Base-by-base conservation (phyloP, 2,888 invertebrate genomes). In the Sepiola atlantica region DNA sequence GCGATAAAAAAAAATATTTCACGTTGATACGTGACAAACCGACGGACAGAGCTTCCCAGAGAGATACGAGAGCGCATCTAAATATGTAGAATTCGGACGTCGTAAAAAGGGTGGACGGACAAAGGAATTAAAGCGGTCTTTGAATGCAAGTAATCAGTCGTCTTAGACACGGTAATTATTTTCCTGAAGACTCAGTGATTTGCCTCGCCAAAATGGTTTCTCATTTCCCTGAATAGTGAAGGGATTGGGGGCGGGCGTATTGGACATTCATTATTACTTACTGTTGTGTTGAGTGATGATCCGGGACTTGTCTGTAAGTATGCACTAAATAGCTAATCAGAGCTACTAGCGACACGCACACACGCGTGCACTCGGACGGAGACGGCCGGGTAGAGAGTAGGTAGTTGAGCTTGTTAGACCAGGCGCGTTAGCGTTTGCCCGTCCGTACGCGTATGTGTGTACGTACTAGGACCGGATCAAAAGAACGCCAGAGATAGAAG, bases 111-210 rank as follows among this genome's bases (percentile, higher is more conserved):
- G 45, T 45, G 45, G 45, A 45, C 14, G n/a, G 18, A n/a, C 14
- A 77, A 77, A 77, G 77, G 77, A 77, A n/a, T 77, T 77, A 77
- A n/a, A 32, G n/a, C 32, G n/a, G n/a, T 77, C 77, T 77, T 77
- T 77, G n/a, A n/a, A 77, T 77, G n/a, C 77, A 77, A 32, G 16
- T 32, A 77, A 77, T 77, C 77, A 77, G 77, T n/a, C 77, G n/a
- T 77, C 77, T 77, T 77, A 77, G 77, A 77, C 77, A 32, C 77
- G 77, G 77, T 77, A 77, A 77, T 77, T 77, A 77, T 77, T 77
- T 77, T n/a, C n/a, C 77, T 77, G 77, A 77, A 77, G n/a, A 77
- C 77, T 77, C 32, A 16, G 77, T 77, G 77, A 77, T 77, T 77
- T 32, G 77, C 77, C n/a, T 77, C 77, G 4, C 45, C n/a, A 77